Percentiles rank a stretch among this genome's conserved stretches.
Conservation (phyloP, 2,888 invertebrate species). For the Torymus texanus region DNA sequence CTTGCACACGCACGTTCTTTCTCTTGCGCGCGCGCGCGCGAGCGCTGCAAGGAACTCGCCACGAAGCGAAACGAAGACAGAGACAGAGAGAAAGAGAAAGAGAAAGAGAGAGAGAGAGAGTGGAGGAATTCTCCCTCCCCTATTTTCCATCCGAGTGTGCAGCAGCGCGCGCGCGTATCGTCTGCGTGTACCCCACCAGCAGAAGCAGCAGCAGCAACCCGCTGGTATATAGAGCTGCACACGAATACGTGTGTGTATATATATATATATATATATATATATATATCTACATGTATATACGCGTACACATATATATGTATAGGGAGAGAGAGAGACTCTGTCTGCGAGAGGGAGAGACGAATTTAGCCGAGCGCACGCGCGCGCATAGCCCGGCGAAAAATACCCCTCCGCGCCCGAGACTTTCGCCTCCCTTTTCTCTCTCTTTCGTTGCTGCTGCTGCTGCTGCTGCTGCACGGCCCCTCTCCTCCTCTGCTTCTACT, state of each 20-base stretch:
- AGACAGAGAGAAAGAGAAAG: constrained; percentile 49
- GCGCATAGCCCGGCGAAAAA: constrained; percentile 52
- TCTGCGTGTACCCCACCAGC: constrained; percentile 42
- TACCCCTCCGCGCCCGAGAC: constrained; percentile 48
- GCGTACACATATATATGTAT: too few species aligned
- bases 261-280: too few species aligned
- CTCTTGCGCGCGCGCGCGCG: neutral
- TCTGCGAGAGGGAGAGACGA: constrained; percentile 43
- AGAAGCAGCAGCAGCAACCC: too few species aligned
- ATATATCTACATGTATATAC: too few species aligned
- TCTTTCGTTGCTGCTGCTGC: neutral
- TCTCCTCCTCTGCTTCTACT: too few species aligned
- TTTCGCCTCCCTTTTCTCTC: constrained; percentile 40
- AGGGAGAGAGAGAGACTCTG: neutral
- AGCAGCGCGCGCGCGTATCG: constrained; percentile 61
- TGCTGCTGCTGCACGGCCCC: too few species aligned
- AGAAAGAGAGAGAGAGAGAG: constrained; percentile 58
- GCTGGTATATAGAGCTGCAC: too few species aligned
- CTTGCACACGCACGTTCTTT: neutral
- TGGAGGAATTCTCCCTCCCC: constrained; percentile 70
- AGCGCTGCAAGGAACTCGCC: neutral
- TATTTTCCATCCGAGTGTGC: constrained; percentile 63
- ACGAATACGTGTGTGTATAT: too few species aligned
- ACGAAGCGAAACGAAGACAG: constrained; percentile 15
- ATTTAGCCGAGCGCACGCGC: constrained; percentile 43